Evolutionary conservation across 2,113 vertebrate genomes (phyloP).

Genomic region (Baryphthengus martii): DNA sequence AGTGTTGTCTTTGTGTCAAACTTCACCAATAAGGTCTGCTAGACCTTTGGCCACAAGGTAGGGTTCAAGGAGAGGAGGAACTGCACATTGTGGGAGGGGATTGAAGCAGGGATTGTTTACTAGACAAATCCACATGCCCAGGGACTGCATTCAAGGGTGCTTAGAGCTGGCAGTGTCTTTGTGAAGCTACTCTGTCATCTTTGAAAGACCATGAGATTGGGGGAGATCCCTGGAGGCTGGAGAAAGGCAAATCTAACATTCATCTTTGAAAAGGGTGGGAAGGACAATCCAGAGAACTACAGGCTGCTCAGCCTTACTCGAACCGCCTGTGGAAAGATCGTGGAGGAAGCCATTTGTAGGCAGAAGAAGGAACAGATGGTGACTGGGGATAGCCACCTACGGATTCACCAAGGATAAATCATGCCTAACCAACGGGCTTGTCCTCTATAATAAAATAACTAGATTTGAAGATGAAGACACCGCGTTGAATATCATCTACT

Average conservation of each 20-base stretch:
- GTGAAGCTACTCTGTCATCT: background rate
- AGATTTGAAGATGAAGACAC: background rate
- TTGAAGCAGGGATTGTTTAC: background rate
- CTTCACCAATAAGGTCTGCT: background rate
- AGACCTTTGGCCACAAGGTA: background rate
- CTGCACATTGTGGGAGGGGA: background rate
- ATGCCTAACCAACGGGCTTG: background rate
- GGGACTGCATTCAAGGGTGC: background rate
- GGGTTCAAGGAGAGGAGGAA: background rate
- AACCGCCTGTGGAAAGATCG: background rate
- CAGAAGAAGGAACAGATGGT: background rate
- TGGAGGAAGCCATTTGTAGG: background rate
- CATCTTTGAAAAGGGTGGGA: background rate
- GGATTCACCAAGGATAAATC: background rate
- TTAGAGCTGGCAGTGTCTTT: background rate
- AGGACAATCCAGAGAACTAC: background rate
- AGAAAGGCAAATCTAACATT: background rate
- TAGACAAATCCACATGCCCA: background rate
- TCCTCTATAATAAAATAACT: background rate
- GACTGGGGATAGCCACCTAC: background rate
- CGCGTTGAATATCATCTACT: background rate
- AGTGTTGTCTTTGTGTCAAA: fast-evolving
- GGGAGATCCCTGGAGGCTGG: background rate
- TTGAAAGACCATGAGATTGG: background rate
- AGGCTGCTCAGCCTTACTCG: background rate